phyloP scores from a whole-genome alignment of 53 echinoderm and acorn worm genomes.

The Hippasteria phrygiana region DNA sequence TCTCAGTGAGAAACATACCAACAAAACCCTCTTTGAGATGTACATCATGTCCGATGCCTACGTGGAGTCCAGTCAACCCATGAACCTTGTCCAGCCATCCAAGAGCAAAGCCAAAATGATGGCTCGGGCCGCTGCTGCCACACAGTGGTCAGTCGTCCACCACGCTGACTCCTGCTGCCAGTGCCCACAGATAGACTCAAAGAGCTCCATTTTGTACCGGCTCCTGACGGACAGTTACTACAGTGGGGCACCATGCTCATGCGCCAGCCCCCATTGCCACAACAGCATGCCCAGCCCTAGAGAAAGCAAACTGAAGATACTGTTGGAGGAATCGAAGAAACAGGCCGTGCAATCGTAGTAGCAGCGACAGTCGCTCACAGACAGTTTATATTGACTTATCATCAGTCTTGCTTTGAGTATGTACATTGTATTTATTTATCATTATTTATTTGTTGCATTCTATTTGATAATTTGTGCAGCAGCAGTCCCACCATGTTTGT shows the following conservation, averaged over 20 bases:
- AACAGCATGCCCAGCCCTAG: slow-evolving; percentile 63
- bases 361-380: not conserved
- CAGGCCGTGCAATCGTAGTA: slow-evolving; percentile 82
- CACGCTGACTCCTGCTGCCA: slow-evolving; percentile 65
- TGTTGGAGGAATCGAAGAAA: slow-evolving; percentile 91
- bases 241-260: slow-evolving; percentile 68
- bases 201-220: slow-evolving; percentile 94
- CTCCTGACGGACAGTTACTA: slow-evolving; percentile 85
- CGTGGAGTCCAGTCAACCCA: slow-evolving; percentile 82
- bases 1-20: too few relatives aligned
- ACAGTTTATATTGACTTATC: slow-evolving; percentile 11
- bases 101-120: slow-evolving; percentile 79
- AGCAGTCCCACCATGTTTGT: not conserved
- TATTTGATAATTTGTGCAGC: not conserved
- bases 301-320: slow-evolving; percentile 88
- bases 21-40: slow-evolving; percentile 58
- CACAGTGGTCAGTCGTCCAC: slow-evolving; percentile 35
- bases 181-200: slow-evolving; percentile 91
- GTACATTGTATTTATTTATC: slow-evolving; percentile 34
- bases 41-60: slow-evolving; percentile 82
- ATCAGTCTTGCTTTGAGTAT: slow-evolving; percentile 36
- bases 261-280: slow-evolving; percentile 59
- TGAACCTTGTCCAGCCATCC: slow-evolving; percentile 86
- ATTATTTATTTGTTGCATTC: slow-evolving; percentile 38
- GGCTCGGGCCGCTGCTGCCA: slow-evolving; percentile 63